Base-by-base conservation (phyloP, 2,797 vertebrate genomes). In the Uromys caudimaculatus region DNA sequence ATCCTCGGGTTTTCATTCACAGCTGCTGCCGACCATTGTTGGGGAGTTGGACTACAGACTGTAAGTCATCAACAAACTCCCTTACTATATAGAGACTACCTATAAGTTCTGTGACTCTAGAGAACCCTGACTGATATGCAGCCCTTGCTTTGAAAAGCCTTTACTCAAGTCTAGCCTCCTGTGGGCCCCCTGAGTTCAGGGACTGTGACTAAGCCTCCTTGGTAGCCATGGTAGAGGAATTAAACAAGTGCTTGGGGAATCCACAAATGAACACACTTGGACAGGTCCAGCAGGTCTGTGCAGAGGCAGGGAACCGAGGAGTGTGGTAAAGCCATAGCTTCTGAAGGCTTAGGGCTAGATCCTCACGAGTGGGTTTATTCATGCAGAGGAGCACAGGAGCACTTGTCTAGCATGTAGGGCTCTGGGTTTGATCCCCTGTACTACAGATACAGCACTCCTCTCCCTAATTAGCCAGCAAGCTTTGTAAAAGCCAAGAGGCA, bases 81-180 rank as follows among this genome's bases (percentile, higher is more conserved):
- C n/a, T n/a, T n/a, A n/a, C n/a, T n/a, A n/a, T n/a, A n/a, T n/a
- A n/a, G n/a, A n/a, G n/a, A n/a, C n/a, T n/a, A n/a, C n/a, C n/a
- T n/a, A n/a, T n/a, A n/a, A n/a, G n/a, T n/a, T n/a, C n/a, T n/a
- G n/a, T n/a, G n/a, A n/a, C n/a, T n/a, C n/a, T n/a, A n/a, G n/a
- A n/a, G n/a, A n/a, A n/a, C n/a, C n/a, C n/a, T n/a, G n/a, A n/a
- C n/a, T n/a, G n/a, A n/a, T n/a, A n/a, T 91, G 83, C 81, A 64
- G 44, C 84, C 81, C 69, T 77, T 95, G 67, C 88, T 96, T 77
- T 85, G 85, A 85, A 67, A 88, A 90, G n/a, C 29, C 52, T 76
- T 81, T 29, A n/a, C 64, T n/a, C 35, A 29, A 16, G 69, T 12
- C 67, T 19, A 76, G 47, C 17, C 44, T 58, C 69, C 10, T n/a